Evolutionary conservation across 2,113 vertebrate species (phyloP).

Genomic region (Agelaius tricolor): DNA sequence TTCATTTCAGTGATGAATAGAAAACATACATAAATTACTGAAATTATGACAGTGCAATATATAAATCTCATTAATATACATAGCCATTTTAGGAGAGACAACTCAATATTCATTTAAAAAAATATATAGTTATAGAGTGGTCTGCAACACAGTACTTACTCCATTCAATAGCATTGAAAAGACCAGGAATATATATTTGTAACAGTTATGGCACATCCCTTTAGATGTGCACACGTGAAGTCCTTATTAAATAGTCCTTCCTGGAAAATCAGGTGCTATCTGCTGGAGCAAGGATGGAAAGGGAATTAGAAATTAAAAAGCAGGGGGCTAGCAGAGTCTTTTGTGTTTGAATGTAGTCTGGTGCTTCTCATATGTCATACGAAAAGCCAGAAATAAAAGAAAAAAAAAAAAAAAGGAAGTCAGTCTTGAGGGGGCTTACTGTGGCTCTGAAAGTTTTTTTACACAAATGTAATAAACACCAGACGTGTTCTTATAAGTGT

Average conservation of each 20-base stretch:
- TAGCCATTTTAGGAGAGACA: neutral
- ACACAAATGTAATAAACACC: neutral
- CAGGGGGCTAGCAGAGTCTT: neutral
- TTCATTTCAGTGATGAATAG: neutral
- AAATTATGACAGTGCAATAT: neutral
- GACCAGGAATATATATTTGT: neutral
- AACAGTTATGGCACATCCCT: neutral
- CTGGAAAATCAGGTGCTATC: neutral
- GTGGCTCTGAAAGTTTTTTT: neutral
- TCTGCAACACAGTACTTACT: neutral
- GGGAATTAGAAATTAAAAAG: neutral
- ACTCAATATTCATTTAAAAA: neutral
- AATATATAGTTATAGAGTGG: neutral
- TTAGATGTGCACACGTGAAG: accelerated
- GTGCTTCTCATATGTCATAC: neutral
- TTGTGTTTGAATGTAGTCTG: neutral
- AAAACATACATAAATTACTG: neutral
- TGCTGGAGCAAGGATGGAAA: neutral
- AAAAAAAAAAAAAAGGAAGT: neutral
- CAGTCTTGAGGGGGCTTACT: neutral
- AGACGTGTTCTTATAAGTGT: neutral
- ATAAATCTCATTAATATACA: neutral
- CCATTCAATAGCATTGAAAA: neutral
- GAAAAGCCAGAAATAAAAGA: neutral
- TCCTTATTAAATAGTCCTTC: neutral